These are phyloP conservation scores for Murina feae DNA, from an alignment of 2,113 vertebrate species.

Conservation along the genomic window DNA sequence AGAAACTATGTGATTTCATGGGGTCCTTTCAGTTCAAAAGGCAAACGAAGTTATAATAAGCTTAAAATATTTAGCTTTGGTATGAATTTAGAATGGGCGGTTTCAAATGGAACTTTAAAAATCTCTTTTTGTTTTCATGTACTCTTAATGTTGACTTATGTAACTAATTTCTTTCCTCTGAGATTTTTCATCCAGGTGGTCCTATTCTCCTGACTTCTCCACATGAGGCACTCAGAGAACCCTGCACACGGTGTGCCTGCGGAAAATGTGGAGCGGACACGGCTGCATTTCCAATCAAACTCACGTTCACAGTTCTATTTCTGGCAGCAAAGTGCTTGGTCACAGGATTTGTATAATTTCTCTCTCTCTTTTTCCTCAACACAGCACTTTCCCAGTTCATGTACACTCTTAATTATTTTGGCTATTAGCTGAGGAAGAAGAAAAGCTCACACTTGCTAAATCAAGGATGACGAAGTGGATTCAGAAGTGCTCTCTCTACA, in stretches of 20 bases:
- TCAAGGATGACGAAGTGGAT: slow-evolving; percentile 55
- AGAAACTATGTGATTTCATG: neutral
- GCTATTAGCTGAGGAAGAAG: slow-evolving; percentile 58
- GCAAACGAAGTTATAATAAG: neutral
- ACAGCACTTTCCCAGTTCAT: slow-evolving; percentile 51
- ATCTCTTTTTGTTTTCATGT: neutral
- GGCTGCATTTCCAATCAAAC: slow-evolving; percentile 45
- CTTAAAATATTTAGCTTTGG: neutral
- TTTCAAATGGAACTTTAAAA: neutral
- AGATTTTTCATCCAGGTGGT: neutral
- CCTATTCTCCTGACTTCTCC: neutral
- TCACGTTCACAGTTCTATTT: slow-evolving; percentile 66
- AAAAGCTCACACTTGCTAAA: slow-evolving; percentile 68
- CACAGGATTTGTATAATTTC: slow-evolving; percentile 56
- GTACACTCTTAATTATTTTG: slow-evolving; percentile 72
- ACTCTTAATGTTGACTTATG: neutral
- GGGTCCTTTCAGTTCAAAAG: neutral
- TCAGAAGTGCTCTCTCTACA: slow-evolving; percentile 45
- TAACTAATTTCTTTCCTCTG: neutral
- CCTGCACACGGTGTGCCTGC: neutral
- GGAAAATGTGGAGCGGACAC: neutral
- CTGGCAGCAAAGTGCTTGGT: slow-evolving; percentile 50
- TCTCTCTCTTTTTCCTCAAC: slow-evolving; percentile 44
- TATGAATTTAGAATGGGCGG: neutral
- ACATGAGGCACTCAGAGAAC: neutral